phyloP scores from a whole-genome alignment of 2,113 vertebrate genomes.

The Mus pahari region DNA sequence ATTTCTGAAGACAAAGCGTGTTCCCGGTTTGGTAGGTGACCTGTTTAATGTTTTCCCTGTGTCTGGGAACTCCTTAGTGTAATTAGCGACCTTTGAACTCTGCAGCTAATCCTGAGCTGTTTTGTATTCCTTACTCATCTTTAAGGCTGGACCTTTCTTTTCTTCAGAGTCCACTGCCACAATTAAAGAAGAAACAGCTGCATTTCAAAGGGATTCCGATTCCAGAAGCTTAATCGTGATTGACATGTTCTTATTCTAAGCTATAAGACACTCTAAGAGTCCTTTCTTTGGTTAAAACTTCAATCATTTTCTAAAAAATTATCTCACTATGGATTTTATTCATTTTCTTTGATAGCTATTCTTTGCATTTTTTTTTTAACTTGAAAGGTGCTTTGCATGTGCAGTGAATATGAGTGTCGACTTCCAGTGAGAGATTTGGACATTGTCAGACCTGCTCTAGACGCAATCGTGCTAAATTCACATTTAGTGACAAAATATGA shows the following conservation, averaged over 20 bases:
- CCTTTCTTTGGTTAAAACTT: conserved; percentile 94
- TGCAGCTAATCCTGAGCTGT: conserved; percentile 91
- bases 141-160: conserved; percentile 93
- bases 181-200: conserved; percentile 95
- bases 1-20: conserved; percentile 89
- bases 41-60: conserved; percentile 93
- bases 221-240: conserved; percentile 93
- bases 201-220: conserved; percentile 94
- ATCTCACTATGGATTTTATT: conserved; percentile 94
- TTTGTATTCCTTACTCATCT: conserved; percentile 94
- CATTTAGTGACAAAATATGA: conserved; percentile 87
- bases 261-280: conserved; percentile 93
- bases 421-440: conserved; percentile 82
- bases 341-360: conserved; percentile 93
- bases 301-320: conserved; percentile 94
- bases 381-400: conserved; percentile 89
- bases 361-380: conserved; percentile 87
- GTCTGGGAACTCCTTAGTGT: conserved; percentile 94
- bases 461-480: conserved; percentile 83
- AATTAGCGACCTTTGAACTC: conserved; percentile 93
- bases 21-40: conserved; percentile 92
- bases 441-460: conserved; percentile 79
- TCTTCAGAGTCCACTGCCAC: conserved; percentile 90
- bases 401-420: conserved; percentile 85
- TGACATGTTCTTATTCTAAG: conserved; percentile 93